Conservation (phyloP, 53 echinoderm and acorn worm species). For the Echinometra lucunter region DNA sequence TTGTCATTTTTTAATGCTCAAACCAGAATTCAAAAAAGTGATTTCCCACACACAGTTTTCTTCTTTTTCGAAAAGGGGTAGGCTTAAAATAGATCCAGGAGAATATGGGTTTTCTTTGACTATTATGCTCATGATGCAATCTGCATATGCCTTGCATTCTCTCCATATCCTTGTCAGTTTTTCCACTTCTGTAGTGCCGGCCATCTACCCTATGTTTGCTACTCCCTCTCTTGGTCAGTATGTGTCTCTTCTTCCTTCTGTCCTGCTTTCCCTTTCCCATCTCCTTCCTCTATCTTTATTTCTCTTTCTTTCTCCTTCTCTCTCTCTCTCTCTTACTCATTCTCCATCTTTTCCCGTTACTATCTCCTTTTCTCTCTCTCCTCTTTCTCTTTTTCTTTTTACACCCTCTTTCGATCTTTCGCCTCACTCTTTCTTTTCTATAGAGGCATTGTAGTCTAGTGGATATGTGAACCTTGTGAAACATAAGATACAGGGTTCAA, state of each 20-base stretch:
- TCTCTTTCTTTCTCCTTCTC: background rate
- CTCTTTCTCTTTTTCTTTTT: too few relatives aligned
- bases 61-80: background rate
- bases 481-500: too few relatives aligned
- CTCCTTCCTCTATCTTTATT: background rate
- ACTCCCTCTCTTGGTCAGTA: conserved; percentile 13
- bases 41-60: conserved; percentile 11
- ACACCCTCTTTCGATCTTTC: too few relatives aligned
- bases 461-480: too few relatives aligned
- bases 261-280: background rate
- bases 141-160: background rate
- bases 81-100: conserved; percentile 28
- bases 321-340: background rate
- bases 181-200: background rate
- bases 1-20: background rate
- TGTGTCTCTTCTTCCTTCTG: background rate
- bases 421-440: too few relatives aligned
- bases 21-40: conserved; percentile 22
- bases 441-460: too few relatives aligned
- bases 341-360: background rate
- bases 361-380: background rate
- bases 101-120: background rate
- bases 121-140: conserved; percentile 16
- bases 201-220: background rate
- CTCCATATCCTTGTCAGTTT: background rate